Evolutionary conservation across 2,113 vertebrate species (phyloP), one percentile per base, ranked within the genome.

Genomic region (Ornithorhynchus anatinus): DNA sequence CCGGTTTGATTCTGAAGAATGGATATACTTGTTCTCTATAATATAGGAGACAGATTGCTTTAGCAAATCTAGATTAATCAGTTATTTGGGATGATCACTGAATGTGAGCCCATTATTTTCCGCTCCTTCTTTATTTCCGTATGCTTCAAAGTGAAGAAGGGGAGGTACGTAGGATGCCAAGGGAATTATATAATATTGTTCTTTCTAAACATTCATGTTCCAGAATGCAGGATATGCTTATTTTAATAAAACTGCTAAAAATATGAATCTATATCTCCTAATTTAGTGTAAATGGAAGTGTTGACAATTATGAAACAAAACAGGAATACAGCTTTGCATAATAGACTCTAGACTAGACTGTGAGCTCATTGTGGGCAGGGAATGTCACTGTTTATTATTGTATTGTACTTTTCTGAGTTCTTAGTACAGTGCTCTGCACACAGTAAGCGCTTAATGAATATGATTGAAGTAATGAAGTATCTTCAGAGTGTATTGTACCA

Each of bases 1-100:
- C 58, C 56, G 33, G 60, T 17, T 77, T 75, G 63, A 40, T 44
- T 61, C 51, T 77, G 69, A 67, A 60, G 50, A 19, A 36, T 42
- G 37, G 37, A 35, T 10, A 43, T 7, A 10, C 36, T 65, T 70
- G 43, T 58, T 83, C 38, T 72, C 37, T 56, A 22, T 66, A 27
- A 77, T 57, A 51, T 32, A 75, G 38, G 20, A n/a, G 5, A n/a
- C 33, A 67, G 53, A 39, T 27, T 39, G 37, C 51, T 27, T 72
- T 65, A 53, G 69, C 66, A 67, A 72, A 53, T 71, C 56, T 70
- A 13, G 35, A 17, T 37, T 52, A 59, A 44, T 33, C 42, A 53
- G 25, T 39, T 81, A 37, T 69, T 17, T n/a, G 36, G n/a, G 27
- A 56, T 57, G 62, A 36, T 48, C 37, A 52, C 31, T 51, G 57